Conservation (phyloP, 2,888 invertebrate species). For the Epistrophe grossulariae region DNA sequence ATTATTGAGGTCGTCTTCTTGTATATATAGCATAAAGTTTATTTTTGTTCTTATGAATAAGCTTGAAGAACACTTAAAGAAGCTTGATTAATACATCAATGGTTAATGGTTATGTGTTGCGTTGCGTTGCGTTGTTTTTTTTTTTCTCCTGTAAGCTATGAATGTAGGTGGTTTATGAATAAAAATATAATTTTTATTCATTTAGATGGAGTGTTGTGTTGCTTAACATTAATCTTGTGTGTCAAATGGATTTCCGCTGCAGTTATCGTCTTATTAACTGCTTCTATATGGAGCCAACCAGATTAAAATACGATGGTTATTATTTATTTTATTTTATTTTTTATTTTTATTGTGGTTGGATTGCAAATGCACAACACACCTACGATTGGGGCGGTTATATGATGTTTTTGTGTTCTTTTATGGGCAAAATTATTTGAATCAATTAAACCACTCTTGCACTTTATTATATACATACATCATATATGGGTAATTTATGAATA, state of each 20-base stretch:
- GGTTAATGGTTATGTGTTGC: conserved; percentile 17
- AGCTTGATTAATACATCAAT: conserved; percentile 52
- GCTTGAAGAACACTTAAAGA: conserved; percentile 16
- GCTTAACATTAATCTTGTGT: conserved; percentile 59
- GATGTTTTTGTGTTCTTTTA: conserved; percentile 17
- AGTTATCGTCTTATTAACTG: conserved; percentile 6
- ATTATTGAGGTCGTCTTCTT: conserved; percentile 66
- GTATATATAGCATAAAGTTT: neutral
- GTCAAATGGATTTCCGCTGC: conserved; percentile 71
- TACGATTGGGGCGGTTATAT: conserved; percentile 37
- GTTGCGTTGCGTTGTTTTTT: conserved; percentile 11
- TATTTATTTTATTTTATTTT: neutral
- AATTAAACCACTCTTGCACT: conserved; percentile 48
- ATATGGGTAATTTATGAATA: conserved; percentile 53
- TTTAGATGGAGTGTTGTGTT: conserved; percentile 44
- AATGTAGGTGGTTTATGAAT: conserved; percentile 69
- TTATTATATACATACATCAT: conserved; percentile 1
- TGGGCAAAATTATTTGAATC: conserved; percentile 37
- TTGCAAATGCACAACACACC: conserved; percentile 49
- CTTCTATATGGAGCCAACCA: conserved; percentile 2
- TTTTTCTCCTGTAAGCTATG: neutral
- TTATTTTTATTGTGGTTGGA: conserved; percentile 7
- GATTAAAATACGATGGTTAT: conserved; percentile 37
- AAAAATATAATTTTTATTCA: conserved; percentile 64
- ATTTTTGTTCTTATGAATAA: conserved; percentile 35